phyloP scores from a whole-genome alignment of 2,888 invertebrate species.

The Lasioglossum morio region DNA sequence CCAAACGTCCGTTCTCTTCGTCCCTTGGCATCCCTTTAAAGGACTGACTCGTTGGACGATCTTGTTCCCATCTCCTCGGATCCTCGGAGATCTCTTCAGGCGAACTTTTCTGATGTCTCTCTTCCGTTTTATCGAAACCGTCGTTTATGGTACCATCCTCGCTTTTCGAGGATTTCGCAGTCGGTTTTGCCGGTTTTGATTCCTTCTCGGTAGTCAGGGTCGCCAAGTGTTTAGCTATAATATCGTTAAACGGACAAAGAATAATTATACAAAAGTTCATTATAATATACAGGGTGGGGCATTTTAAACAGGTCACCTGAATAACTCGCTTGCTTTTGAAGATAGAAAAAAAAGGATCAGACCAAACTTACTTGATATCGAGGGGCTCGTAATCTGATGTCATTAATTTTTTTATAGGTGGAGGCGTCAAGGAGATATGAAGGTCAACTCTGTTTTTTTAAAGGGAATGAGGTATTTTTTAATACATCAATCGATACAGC shows the following conservation, averaged over 20 bases:
- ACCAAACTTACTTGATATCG: no score
- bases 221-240: constrained; percentile 57
- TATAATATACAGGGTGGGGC: no score
- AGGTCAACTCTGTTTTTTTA: no score
- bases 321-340: no score
- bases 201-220: constrained; percentile 72
- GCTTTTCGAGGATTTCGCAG: constrained; percentile 9
- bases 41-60: constrained; percentile 35
- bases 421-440: no score
- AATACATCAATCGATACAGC: no score
- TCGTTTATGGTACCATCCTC: constrained; percentile 64
- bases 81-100: constrained; percentile 9
- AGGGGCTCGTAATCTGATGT: no score
- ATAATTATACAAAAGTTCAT: not conserved
- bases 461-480: no score
- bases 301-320: no score
- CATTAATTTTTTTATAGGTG: no score
- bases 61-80: constrained; percentile 35
- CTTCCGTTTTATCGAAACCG: constrained; percentile 71
- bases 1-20: constrained; percentile 60
- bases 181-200: constrained; percentile 61
- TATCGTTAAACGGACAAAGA: not conserved
- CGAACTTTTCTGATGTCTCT: constrained; percentile 38
- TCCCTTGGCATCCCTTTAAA: constrained; percentile 34
- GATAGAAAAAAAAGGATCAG: no score